Percentiles rank a stretch among this genome's conserved stretches.
These are phyloP conservation scores for Caranx ignobilis DNA, from an alignment of 2,113 vertebrate species.

Conservation along the genomic window DNA sequence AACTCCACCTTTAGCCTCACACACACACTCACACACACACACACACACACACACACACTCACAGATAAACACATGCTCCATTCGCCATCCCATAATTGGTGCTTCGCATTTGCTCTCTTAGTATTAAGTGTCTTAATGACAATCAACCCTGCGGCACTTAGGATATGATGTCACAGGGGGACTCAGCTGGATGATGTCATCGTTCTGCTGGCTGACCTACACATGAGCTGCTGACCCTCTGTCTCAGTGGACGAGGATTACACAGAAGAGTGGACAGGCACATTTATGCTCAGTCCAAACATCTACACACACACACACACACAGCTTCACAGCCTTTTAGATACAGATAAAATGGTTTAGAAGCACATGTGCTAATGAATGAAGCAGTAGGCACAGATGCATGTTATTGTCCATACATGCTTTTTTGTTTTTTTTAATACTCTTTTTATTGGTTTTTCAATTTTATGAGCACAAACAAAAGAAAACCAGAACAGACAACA, in stretches of 20 bases:
- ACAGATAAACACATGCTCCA: neutral
- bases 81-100: slow-evolving; percentile 10
- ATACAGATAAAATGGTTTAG: neutral
- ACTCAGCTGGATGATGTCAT: slow-evolving; percentile 67
- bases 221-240: slow-evolving; percentile 17
- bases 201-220: slow-evolving; percentile 42
- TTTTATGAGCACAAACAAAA: too few species aligned
- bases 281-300: slow-evolving; percentile 26
- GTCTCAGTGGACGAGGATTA: slow-evolving; percentile 38
- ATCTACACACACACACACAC: neutral
- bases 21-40: neutral
- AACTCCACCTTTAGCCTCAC: slow-evolving; percentile 42
- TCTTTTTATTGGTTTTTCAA: too few species aligned
- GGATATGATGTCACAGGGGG: slow-evolving; percentile 59
- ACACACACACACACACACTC: neutral
- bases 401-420: too few species aligned
- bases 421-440: too few species aligned
- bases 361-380: neutral
- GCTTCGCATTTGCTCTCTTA: slow-evolving; percentile 15
- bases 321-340: neutral
- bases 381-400: neutral
- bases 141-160: slow-evolving; percentile 19
- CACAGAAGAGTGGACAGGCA: slow-evolving; percentile 13
- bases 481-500: too few species aligned
- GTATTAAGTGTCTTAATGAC: slow-evolving; percentile 38